These are phyloP conservation scores for Drosophila lini DNA, from an alignment of 1,140 invertebrate species.

Conservation along the genomic window DNA sequence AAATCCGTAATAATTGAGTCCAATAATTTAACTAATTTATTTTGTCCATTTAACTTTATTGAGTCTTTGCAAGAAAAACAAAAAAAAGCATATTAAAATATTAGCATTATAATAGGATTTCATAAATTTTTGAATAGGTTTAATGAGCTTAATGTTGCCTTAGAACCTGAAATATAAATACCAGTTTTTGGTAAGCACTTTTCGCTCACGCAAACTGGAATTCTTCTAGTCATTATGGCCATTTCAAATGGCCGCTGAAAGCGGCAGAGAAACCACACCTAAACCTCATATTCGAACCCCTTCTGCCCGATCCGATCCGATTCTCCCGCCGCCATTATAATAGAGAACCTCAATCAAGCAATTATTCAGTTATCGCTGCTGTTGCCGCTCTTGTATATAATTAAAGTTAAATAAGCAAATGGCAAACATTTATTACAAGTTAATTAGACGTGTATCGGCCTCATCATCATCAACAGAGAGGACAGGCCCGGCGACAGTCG, in stretches of 20 bases:
- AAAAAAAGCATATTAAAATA: background rate
- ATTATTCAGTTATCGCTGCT: slow-evolving; percentile 63
- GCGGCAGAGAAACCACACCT: slow-evolving; percentile 29
- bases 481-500: slow-evolving; percentile 2
- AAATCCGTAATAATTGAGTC: background rate
- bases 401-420: slow-evolving; percentile 82
- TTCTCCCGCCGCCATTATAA: slow-evolving; percentile 17
- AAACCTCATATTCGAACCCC: slow-evolving; percentile 15
- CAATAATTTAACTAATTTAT: background rate
- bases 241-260: slow-evolving; percentile 22
- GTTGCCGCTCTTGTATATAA: slow-evolving; percentile 55
- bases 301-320: background rate
- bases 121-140: background rate
- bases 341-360: slow-evolving; percentile 53
- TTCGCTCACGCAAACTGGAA: slow-evolving; percentile 3
- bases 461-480: slow-evolving; percentile 64
- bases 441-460: slow-evolving; percentile 78
- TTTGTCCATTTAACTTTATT: background rate
- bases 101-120: background rate
- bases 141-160: background rate
- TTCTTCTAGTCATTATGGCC: slow-evolving; percentile 16
- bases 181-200: background rate
- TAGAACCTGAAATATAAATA: slow-evolving; percentile 4
- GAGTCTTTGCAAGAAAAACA: background rate
- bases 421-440: slow-evolving; percentile 82